Evolutionary conservation across 2,888 invertebrate genomes (phyloP), one percentile per base, ranked within the genome.

Genomic region (Agrenia bidenticulata): DNA sequence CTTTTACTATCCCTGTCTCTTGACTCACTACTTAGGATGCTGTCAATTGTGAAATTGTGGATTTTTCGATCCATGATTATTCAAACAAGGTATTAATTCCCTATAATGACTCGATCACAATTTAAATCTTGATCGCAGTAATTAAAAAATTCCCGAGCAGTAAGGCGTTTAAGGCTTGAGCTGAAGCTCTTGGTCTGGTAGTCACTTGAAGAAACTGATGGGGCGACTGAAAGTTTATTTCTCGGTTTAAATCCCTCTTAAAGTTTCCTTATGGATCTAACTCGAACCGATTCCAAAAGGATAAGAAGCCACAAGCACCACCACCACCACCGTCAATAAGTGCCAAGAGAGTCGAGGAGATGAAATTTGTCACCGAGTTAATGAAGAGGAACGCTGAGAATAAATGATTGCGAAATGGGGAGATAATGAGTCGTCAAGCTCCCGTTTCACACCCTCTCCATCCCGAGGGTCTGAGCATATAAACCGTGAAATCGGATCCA

Each of bases 351-450:
- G 27, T 17, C n/a, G 54, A 54, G 27, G 54, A 54, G 24, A 26
- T 73, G 74, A 74, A 75, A 76, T 76, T 76, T 76, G 76, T 76
- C 76, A 76, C 73, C 73, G 72, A 73, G 74, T 71, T 76, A 76
- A 76, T 76, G 76, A 76, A 76, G 76, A 76, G 76, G 73, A 76
- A 76, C 76, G 69, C 62, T 66, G 70, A 72, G 71, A 71, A 76
- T 76, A 76, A 76, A 76, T 76, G 74, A 74, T 76, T 74, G 76
- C 72, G 72, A 76, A 76, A 76, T 76, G 72, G 74, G 73, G 73
- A 76, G 75, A 76, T 76, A 76, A 76, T 76, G 75, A 76, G 75
- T 75, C 73, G 66, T 70, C 70, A 73, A 70, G 70, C 65, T 75
- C 73, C 67, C 71, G 70, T 73, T 76, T 76, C 74, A 76, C 74